phyloP scores from a whole-genome alignment of 2,113 vertebrate species.

The Thomomys bottae region DNA sequence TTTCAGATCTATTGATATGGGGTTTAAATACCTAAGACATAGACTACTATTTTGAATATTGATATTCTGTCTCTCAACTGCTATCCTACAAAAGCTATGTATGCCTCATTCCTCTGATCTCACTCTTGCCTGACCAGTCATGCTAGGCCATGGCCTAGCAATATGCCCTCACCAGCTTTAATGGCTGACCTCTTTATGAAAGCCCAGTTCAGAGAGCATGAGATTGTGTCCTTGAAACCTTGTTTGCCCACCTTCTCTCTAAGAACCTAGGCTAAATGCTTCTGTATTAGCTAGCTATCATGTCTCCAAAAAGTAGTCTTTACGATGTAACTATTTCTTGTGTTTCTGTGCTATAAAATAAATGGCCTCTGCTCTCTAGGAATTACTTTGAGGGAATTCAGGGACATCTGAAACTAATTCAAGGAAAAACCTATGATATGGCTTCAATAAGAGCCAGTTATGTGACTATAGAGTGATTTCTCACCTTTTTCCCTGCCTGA shows the following conservation, averaged over 20 bases:
- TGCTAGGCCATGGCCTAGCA: too few species aligned
- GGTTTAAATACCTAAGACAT: not conserved
- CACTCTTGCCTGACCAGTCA: not conserved
- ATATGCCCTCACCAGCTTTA: too few species aligned
- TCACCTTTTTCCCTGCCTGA: not conserved
- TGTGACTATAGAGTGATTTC: not conserved
- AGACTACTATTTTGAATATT: not conserved
- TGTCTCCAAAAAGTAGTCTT: not conserved
- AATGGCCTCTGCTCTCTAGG: not conserved
- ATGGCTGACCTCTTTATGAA: not conserved
- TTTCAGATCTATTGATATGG: not conserved
- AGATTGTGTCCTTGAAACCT: not conserved
- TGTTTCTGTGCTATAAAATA: not conserved
- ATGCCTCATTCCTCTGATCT: not conserved
- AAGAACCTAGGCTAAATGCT: not conserved
- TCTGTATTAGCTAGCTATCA: not conserved
- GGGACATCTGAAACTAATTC: not conserved
- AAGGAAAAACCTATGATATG: not conserved
- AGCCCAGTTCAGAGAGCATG: not conserved
- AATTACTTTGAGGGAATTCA: slow-evolving; percentile 1
- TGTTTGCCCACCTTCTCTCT: not conserved
- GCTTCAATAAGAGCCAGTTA: too few species aligned
- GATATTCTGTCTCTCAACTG: not conserved
- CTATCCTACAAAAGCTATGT: not conserved
- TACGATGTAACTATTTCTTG: slow-evolving; percentile 5